Evolutionary conservation across 2,888 invertebrate species (phyloP).

Genomic region (Palloptera scutellata): DNA sequence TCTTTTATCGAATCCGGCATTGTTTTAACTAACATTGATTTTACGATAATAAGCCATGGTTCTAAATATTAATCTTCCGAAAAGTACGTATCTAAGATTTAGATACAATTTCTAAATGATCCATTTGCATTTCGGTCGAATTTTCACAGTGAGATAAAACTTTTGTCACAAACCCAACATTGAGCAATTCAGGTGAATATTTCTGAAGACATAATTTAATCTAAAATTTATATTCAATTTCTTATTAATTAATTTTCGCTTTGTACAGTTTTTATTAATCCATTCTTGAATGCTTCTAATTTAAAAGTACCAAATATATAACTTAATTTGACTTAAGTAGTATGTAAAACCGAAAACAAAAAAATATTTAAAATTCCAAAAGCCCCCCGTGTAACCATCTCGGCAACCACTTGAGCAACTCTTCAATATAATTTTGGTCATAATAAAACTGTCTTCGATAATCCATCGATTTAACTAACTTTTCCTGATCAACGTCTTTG

Average conservation of each 20-base stretch:
- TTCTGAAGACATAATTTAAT: no score
- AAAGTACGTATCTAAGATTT: constrained; percentile 21
- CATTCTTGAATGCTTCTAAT: no score
- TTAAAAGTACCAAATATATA: no score
- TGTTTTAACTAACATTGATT: constrained; percentile 38
- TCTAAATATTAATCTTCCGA: constrained; percentile 30
- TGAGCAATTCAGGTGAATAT: constrained; percentile 44
- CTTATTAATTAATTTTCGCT: no score
- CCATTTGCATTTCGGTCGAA: constrained; percentile 11
- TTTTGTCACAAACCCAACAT: constrained; percentile 38
- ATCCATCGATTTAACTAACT: not conserved
- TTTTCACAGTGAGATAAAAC: constrained; percentile 38
- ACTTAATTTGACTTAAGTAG: no score
- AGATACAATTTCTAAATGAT: constrained; percentile 4
- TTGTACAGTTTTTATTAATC: no score
- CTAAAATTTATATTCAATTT: no score
- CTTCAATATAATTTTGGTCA: constrained; percentile 14
- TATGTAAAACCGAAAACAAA: no score
- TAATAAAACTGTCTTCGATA: constrained; percentile 4
- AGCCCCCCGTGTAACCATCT: constrained; percentile 20
- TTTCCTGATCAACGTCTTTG: not conserved
- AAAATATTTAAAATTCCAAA: constrained; percentile 15
- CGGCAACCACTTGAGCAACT: constrained; percentile 8
- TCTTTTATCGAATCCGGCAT: constrained; percentile 37
- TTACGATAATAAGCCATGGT: constrained; percentile 13